phyloP scores from a whole-genome alignment of 1,140 invertebrate species.

The Formica exsecta region DNA sequence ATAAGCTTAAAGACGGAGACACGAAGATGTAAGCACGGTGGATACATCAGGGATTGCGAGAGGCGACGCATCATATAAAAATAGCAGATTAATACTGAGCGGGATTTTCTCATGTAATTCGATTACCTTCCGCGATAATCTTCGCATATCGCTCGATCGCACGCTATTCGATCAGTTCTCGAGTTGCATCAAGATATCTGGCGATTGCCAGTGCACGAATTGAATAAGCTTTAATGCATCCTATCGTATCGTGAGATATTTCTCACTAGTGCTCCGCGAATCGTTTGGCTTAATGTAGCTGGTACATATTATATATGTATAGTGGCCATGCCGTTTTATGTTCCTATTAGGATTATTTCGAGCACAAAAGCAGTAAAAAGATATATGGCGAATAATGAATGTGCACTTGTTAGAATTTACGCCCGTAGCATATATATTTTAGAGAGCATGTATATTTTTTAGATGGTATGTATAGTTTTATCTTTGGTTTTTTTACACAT shows the following conservation, averaged over 20 bases:
- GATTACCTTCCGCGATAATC: background rate
- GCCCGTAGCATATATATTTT: background rate
- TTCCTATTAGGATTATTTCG: conserved; percentile 30
- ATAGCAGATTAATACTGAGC: conserved; percentile 7
- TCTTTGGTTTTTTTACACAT: too few species aligned
- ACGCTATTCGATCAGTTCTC: background rate
- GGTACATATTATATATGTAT: background rate
- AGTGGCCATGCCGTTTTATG: background rate
- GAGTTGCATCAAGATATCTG: conserved; percentile 30
- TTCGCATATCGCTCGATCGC: background rate
- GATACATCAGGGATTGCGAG: background rate
- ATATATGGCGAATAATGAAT: background rate
- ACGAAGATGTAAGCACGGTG: background rate
- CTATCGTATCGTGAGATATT: conserved; percentile 4
- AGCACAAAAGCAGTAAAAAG: background rate
- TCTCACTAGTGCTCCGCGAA: background rate
- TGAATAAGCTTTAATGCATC: conserved; percentile 26
- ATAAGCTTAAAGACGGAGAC: conserved; percentile 2
- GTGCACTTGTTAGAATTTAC: background rate
- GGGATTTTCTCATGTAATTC: conserved; percentile 25
- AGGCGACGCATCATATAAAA: background rate
- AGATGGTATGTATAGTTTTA: too few species aligned
- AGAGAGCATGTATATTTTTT: background rate
- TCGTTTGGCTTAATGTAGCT: background rate
- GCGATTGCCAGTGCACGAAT: conserved; percentile 6